Conservation (phyloP, 2,797 vertebrate species). For the Valencia hispanica region DNA sequence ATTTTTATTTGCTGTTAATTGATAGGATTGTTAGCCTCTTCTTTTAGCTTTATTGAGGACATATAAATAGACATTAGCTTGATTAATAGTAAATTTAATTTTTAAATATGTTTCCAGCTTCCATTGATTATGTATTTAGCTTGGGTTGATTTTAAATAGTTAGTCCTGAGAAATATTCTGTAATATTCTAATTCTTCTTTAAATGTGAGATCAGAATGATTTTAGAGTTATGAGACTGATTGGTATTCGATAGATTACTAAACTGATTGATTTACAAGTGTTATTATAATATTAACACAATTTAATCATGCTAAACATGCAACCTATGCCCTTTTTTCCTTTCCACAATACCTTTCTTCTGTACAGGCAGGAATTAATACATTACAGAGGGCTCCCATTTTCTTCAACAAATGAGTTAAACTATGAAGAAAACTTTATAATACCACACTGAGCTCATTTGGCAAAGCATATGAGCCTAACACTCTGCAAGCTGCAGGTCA, state of each 20-base stretch:
- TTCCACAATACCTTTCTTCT: background rate
- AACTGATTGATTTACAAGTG: background rate
- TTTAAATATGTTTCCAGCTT: background rate
- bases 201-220: background rate
- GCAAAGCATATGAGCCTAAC: slow-evolving; percentile 36
- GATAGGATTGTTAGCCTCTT: background rate
- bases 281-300: background rate
- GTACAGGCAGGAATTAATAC: slow-evolving; percentile 18
- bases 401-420: slow-evolving; percentile 32
- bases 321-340: background rate
- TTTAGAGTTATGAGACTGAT: background rate
- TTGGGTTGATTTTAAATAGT: background rate
- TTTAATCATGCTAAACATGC: background rate
- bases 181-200: background rate
- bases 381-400: slow-evolving; percentile 22
- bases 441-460: slow-evolving; percentile 42
- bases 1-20: background rate
- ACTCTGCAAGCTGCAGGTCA: slow-evolving; percentile 56
- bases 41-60: background rate
- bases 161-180: background rate
- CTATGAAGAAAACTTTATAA: slow-evolving; percentile 16
- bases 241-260: background rate
- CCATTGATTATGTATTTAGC: background rate
- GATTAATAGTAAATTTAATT: background rate
- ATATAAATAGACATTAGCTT: background rate